Percentiles rank a stretch among this genome's conserved stretches.
Evolutionary conservation across 2,888 invertebrate genomes (phyloP).

Genomic region (Luperina nickerlii): DNA sequence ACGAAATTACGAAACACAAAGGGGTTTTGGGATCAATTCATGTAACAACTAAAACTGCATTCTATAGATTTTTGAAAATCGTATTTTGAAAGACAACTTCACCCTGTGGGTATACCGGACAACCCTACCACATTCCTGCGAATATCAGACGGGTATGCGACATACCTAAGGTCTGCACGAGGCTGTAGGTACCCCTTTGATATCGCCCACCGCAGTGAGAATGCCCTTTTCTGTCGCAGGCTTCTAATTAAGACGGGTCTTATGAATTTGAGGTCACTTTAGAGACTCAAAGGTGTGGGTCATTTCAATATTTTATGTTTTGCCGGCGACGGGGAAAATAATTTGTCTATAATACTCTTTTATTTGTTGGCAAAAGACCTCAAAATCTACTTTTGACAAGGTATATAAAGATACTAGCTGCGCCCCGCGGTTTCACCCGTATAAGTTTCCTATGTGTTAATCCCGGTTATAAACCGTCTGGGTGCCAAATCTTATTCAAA

Average conservation of each 20-base stretch:
- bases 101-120: not conserved
- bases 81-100: not conserved
- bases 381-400: not conserved
- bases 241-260: conserved; percentile 66
- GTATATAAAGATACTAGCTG: no score
- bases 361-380: not conserved
- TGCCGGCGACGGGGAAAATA: not conserved
- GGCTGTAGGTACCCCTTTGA: conserved; percentile 64
- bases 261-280: conserved; percentile 38
- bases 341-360: not conserved
- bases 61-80: not conserved
- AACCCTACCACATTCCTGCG: conserved; percentile 32
- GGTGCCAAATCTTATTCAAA: no score
- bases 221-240: conserved; percentile 60
- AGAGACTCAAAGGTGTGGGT: conserved; percentile 37
- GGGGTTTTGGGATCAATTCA: not conserved
- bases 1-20: not conserved
- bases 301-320: conserved; percentile 13
- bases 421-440: no score
- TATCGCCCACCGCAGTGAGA: conserved; percentile 64
- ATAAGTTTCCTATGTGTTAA: no score
- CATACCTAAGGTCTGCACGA: conserved; percentile 45
- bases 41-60: not conserved
- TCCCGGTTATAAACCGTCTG: no score
- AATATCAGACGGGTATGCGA: conserved; percentile 14